Evolutionary conservation across 2,797 vertebrate genomes (phyloP).

Genomic region (Meda fulgida): DNA sequence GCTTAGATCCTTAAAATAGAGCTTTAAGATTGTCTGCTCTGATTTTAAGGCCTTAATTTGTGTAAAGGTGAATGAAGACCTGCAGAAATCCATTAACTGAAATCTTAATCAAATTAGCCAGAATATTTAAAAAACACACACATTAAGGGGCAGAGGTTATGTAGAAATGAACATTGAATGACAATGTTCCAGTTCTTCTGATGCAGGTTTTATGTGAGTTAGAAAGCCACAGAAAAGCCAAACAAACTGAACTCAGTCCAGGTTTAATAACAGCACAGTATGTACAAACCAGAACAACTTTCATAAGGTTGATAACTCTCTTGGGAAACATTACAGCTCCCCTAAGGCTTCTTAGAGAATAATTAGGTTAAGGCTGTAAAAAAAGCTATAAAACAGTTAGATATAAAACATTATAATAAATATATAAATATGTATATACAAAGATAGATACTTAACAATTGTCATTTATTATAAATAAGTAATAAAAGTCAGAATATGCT

Average conservation of each 20-base stretch:
- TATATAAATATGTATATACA: conserved; percentile 47
- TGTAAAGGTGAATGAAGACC: background rate
- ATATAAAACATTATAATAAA: conserved; percentile 53
- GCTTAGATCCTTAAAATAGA: too few species aligned
- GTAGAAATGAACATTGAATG: background rate
- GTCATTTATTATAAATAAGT: conserved; percentile 32
- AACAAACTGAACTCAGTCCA: conserved; percentile 29
- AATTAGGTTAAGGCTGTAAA: conserved; percentile 8
- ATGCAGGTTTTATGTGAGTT: background rate
- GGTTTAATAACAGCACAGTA: conserved; percentile 21
- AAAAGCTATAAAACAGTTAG: conserved; percentile 21
- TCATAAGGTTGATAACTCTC: background rate
- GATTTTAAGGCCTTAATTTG: background rate
- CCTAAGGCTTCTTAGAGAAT: background rate
- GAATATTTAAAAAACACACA: background rate
- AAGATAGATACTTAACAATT: background rate
- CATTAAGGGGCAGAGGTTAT: background rate
- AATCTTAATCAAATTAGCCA: background rate
- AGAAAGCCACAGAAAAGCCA: background rate
- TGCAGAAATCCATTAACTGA: background rate
- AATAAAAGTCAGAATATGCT: background rate
- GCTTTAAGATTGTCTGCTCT: background rate
- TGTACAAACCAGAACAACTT: conserved; percentile 25
- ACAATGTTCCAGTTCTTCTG: background rate
- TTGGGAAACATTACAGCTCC: conserved; percentile 14